Evolutionary conservation across 23 tunicate genomes (phyloP).

Genomic region (Phallusia fumigata): DNA sequence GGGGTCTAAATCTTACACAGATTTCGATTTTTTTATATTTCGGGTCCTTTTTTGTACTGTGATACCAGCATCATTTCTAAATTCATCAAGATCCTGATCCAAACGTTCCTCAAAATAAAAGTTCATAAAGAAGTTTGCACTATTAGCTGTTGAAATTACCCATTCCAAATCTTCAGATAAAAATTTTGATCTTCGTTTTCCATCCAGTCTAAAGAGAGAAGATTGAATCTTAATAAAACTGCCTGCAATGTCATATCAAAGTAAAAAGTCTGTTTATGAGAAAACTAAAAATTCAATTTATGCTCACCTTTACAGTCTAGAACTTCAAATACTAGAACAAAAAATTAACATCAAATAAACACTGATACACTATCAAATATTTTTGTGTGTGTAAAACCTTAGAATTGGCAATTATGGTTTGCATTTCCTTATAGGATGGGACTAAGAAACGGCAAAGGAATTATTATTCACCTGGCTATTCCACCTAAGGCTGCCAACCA

Average conservation of each 20-base stretch:
- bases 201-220: slow-evolving; percentile 26
- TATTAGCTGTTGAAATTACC: slow-evolving; percentile 32
- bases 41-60: background rate
- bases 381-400: background rate
- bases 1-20: background rate
- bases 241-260: no score
- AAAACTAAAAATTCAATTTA: no score
- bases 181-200: slow-evolving; percentile 21
- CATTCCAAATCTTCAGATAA: slow-evolving; percentile 26
- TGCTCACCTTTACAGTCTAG: no score
- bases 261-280: no score
- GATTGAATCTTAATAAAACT: no score
- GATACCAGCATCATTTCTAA: slow-evolving; percentile 44
- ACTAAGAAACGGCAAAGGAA: no score
- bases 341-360: no score
- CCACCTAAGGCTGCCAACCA: slow-evolving; percentile 91
- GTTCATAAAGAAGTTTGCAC: slow-evolving; percentile 78
- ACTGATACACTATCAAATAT: no score
- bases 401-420: background rate
- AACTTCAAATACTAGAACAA: no score
- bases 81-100: slow-evolving; percentile 62
- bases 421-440: no score
- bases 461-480: slow-evolving; percentile 43
- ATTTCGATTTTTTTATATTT: background rate
- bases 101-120: slow-evolving; percentile 78